phyloP scores from a whole-genome alignment of 1,140 invertebrate species.

The Pachyrhynchus sulphureomaculatus region DNA sequence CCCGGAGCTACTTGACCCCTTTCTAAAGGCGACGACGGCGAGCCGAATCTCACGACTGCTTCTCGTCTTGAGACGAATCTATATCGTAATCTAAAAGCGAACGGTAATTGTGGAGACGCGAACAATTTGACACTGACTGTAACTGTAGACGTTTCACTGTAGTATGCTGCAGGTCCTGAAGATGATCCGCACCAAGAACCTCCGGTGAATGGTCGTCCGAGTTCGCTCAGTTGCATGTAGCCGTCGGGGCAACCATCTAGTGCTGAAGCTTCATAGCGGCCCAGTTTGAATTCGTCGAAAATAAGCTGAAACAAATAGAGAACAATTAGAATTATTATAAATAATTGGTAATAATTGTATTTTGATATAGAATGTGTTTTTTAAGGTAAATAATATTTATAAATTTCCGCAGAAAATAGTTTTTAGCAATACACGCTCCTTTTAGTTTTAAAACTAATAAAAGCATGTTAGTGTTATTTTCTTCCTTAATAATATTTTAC shows the following conservation, averaged over 20 bases:
- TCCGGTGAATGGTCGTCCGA: slow-evolving; percentile 77
- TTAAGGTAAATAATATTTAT: no score
- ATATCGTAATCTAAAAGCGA: slow-evolving; percentile 75
- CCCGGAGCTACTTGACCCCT: slow-evolving; percentile 78
- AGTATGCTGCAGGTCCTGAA: slow-evolving; percentile 75
- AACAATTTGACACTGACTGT: slow-evolving; percentile 77
- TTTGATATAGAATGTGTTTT: no score
- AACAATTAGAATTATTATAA: background rate
- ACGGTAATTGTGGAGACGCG: slow-evolving; percentile 61
- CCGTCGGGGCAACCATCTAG: slow-evolving; percentile 75
- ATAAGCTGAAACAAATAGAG: slow-evolving; percentile 61
- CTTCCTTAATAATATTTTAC: no score
- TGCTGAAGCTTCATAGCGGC: slow-evolving; percentile 67
- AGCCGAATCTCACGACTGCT: slow-evolving; percentile 76
- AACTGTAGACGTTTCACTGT: slow-evolving; percentile 80
- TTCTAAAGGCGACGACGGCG: slow-evolving; percentile 69
- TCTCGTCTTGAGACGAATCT: slow-evolving; percentile 72
- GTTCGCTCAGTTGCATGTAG: slow-evolving; percentile 80
- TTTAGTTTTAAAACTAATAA: no score
- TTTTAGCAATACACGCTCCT: no score
- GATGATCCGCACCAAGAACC: slow-evolving; percentile 82
- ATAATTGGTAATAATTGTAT: no score
- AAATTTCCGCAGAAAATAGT: no score
- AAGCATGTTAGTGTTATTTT: no score
- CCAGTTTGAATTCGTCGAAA: slow-evolving; percentile 81